Conservation (phyloP, 2,113 vertebrate species). For the Typhlomys cinereus region DNA sequence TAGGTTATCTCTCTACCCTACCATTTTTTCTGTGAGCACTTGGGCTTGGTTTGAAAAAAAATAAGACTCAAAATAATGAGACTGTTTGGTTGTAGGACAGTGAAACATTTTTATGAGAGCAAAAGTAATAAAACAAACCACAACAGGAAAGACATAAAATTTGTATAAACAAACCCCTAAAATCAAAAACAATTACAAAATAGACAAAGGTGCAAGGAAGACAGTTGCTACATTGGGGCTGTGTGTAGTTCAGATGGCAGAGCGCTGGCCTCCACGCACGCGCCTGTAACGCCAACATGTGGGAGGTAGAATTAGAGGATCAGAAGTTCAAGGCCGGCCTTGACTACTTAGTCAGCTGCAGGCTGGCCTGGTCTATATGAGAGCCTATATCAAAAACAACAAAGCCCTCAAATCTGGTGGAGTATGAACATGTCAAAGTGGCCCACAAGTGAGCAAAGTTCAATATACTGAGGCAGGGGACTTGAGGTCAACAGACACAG, state of each 20-base stretch:
- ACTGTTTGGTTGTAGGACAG: not conserved
- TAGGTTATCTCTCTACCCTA: no score
- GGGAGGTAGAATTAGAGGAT: no score
- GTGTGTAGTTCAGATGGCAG: no score
- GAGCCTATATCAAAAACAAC: no score
- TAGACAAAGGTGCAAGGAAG: not conserved
- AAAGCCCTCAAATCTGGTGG: not conserved
- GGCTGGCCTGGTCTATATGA: no score
- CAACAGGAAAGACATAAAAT: not conserved
- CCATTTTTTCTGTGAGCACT: not conserved
- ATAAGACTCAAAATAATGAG: not conserved
- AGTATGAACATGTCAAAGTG: not conserved
- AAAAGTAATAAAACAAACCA: not conserved
- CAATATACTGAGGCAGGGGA: not conserved
- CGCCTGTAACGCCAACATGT: no score
- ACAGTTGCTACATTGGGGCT: not conserved
- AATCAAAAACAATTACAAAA: not conserved
- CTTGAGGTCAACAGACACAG: no score
- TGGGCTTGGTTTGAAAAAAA: not conserved
- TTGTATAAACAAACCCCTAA: not conserved
- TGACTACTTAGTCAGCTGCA: no score
- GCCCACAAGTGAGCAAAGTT: not conserved
- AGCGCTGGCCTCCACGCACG: no score
- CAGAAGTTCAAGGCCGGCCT: no score
- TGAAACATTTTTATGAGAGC: not conserved